phyloP scores from a whole-genome alignment of 1,140 invertebrate genomes.

The Hesperophylax magnus region DNA sequence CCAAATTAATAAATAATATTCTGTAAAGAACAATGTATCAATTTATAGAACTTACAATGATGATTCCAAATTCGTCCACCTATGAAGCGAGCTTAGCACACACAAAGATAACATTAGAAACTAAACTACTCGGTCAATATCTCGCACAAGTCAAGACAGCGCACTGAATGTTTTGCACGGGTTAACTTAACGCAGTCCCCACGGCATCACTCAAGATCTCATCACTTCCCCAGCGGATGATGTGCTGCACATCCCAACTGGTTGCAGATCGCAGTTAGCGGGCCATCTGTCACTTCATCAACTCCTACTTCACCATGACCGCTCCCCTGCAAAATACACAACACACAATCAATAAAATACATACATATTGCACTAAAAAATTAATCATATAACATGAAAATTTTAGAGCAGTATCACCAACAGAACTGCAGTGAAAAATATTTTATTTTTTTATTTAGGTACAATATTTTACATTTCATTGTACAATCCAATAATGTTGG shows the following conservation, averaged over 20 bases:
- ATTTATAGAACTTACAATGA: too few species aligned
- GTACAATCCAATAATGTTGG: too few species aligned
- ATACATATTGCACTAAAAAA: too few species aligned
- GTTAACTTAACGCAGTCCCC: background rate
- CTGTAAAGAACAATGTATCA: too few species aligned
- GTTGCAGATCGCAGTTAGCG: background rate
- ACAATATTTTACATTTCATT: too few species aligned
- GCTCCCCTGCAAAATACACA: background rate
- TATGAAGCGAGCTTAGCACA: background rate
- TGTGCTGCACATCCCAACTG: background rate
- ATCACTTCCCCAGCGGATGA: background rate
- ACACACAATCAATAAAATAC: background rate
- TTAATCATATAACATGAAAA: too few species aligned
- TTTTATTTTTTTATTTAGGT: too few species aligned
- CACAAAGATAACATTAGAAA: conserved; percentile 18
- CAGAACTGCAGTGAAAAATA: too few species aligned
- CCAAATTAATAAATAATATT: too few species aligned
- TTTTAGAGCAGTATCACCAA: too few species aligned
- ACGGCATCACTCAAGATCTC: background rate
- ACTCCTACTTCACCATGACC: background rate
- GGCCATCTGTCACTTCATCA: background rate
- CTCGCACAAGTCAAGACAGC: background rate
- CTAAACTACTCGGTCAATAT: conserved; percentile 19
- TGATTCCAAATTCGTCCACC: too few species aligned
- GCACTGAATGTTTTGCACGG: conserved; percentile 2